These are phyloP conservation scores for Stigmatopora nigra DNA, from an alignment of 2,113 vertebrate genomes.

Conservation along the genomic window DNA sequence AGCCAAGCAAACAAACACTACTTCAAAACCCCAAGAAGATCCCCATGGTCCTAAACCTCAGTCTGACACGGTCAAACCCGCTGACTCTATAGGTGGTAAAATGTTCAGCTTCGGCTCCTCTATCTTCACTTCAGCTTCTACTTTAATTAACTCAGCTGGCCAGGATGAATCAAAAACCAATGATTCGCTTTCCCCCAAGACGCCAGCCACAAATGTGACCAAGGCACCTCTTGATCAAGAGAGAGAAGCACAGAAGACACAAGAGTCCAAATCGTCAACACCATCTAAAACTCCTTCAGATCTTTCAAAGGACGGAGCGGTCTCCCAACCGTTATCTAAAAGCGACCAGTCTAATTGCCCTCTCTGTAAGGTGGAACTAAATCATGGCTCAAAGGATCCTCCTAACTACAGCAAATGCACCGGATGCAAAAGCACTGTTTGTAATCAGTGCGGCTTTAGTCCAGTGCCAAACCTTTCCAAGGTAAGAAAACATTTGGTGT, in stretches of 20 bases:
- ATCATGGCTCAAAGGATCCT: conserved; percentile 72
- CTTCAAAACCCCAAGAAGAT: conserved; percentile 52
- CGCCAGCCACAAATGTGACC: conserved; percentile 22
- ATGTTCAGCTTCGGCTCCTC: conserved; percentile 67
- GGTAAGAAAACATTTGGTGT: conserved; percentile 54
- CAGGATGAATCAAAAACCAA: conserved; percentile 59
- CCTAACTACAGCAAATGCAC: conserved; percentile 89
- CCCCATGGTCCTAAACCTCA: conserved; percentile 54
- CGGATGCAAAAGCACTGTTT: conserved; percentile 84
- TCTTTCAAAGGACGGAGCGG: conserved; percentile 28
- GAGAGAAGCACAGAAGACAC: conserved; percentile 38
- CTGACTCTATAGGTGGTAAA: conserved; percentile 63
- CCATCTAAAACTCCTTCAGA: conserved; percentile 49
- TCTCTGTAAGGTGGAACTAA: conserved; percentile 84
- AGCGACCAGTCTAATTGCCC: conserved; percentile 66
- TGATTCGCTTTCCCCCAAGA: conserved; percentile 53
- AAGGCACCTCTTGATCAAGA: conserved; percentile 40
- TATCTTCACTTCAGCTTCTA: conserved; percentile 66
- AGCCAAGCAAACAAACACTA: conserved; percentile 62
- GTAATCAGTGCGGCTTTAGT: conserved; percentile 91
- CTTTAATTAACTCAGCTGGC: conserved; percentile 58
- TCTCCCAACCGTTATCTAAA: conserved; percentile 28
- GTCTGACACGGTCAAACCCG: conserved; percentile 38
- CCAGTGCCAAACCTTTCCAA: conserved; percentile 76
- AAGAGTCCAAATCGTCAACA: conserved; percentile 33